phyloP scores from a whole-genome alignment of 2,888 invertebrate species.

The Hedya salicella region DNA sequence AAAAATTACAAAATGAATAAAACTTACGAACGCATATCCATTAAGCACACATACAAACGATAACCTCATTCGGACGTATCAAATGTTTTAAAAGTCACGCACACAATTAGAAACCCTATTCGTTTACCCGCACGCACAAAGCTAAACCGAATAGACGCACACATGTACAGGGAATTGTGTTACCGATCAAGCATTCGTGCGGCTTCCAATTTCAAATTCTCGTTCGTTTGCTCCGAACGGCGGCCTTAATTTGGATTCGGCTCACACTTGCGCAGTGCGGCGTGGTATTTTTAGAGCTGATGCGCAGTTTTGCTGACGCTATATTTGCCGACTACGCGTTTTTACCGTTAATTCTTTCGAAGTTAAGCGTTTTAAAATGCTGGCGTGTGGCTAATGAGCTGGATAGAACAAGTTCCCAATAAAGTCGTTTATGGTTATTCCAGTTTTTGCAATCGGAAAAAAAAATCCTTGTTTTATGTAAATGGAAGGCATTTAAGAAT shows the following conservation, averaged over 20 bases:
- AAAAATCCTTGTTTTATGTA: constrained; percentile 21
- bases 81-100: constrained; percentile 59
- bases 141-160: constrained; percentile 46
- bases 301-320: constrained; percentile 67
- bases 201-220: constrained; percentile 59
- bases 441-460: constrained; percentile 55
- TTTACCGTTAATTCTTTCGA: constrained; percentile 61
- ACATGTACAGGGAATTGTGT: constrained; percentile 45
- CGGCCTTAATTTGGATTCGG: constrained; percentile 66
- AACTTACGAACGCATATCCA: constrained; percentile 55
- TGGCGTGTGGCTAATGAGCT: constrained; percentile 53
- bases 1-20: constrained; percentile 74
- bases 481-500: constrained; percentile 13
- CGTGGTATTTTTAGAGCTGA: constrained; percentile 81
- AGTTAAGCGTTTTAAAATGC: constrained; percentile 45
- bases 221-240: constrained; percentile 52
- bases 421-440: constrained; percentile 54
- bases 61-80: constrained; percentile 74
- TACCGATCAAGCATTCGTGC: constrained; percentile 47
- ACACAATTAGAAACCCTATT: constrained; percentile 46
- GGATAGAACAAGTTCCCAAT: constrained; percentile 45
- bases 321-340: constrained; percentile 55
- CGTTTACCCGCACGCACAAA: constrained; percentile 42
- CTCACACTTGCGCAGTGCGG: constrained; percentile 59
- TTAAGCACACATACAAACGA: constrained; percentile 56